Base-by-base conservation (phyloP, 1,140 invertebrate genomes). In the Zaprionus inermis region DNA sequence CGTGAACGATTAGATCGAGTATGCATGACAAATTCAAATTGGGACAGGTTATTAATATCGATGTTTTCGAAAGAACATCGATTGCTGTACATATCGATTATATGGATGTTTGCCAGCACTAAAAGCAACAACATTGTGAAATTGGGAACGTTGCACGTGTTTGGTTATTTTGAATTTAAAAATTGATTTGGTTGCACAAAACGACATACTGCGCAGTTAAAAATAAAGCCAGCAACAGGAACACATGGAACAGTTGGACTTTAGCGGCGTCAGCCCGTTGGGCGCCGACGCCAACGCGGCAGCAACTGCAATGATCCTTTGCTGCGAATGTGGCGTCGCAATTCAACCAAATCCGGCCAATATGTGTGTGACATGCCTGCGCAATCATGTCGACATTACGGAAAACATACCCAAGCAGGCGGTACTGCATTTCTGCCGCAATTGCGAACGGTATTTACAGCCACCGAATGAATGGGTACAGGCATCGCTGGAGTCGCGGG, bases 341-440 rank as follows among this genome's bases (percentile, higher is more conserved):
- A 98, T 99, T 49, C 96, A 98, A 76, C 96, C 99, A 36, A 99
- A 99, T 94, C 97, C 98, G 7, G 95, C 98, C 3, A 99, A 99
- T 92, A 99, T 99, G 97, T 99, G 99, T 93, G 96, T 98, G 0
- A 96, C 95, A 20, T 99, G 99, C 93, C 93, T 99, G 14, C 93
- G 98, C 38, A 96, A 96, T 36, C 94, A 96, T 91, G 96, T 99
- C 14, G 98, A 99, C 89, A 99, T 99, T 41, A 98, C 98, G 22
- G 97, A 98, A 92, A 97, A 96, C 22, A 99, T 99, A 92, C 97
- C 98, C 0, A 99, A 99, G 93, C 98, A 99, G 93, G 96, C 94
- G 0, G 96, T 96, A 6, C 88, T 99, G 34, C 95, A 97, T 78
- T 98, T 97, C 91, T 99, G 98, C 90, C 95, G 96, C 92, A 96